Conservation (phyloP, 2,888 invertebrate species). For the Temnothorax rugatulus region DNA sequence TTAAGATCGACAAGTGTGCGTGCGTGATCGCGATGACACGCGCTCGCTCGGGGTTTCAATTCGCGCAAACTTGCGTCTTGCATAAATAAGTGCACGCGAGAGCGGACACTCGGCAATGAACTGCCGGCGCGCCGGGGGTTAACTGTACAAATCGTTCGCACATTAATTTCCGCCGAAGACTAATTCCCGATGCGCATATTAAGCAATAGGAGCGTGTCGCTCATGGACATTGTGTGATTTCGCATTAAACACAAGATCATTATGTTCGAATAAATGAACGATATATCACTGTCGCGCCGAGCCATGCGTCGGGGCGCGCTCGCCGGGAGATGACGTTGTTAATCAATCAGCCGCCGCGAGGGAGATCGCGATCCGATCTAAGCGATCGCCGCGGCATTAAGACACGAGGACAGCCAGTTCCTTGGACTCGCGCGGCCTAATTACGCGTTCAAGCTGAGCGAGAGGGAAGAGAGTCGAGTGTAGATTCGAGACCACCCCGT, state of each 20-base stretch:
- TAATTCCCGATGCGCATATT: slow-evolving; percentile 46
- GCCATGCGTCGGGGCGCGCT: slow-evolving; percentile 45
- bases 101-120: slow-evolving; percentile 35
- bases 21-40: slow-evolving; percentile 10
- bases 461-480: slow-evolving; percentile 70
- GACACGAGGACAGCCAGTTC: slow-evolving; percentile 66
- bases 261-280: slow-evolving; percentile 60
- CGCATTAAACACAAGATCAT: slow-evolving; percentile 55
- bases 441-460: slow-evolving; percentile 63
- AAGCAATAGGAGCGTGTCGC: slow-evolving; percentile 46
- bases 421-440: slow-evolving; percentile 68
- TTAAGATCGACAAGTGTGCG: slow-evolving; percentile 32
- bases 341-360: slow-evolving; percentile 61
- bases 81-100: slow-evolving; percentile 35
- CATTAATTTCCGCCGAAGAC: slow-evolving; percentile 51
- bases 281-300: slow-evolving; percentile 43
- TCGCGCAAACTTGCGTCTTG: slow-evolving; percentile 11
- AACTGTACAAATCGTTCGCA: slow-evolving; percentile 43
- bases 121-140: slow-evolving; percentile 6
- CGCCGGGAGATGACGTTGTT: slow-evolving; percentile 61
- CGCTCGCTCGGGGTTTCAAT: slow-evolving; percentile 37
- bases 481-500: slow-evolving; percentile 61
- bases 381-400: slow-evolving; percentile 58
- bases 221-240: slow-evolving; percentile 49
- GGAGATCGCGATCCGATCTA: slow-evolving; percentile 63